Percentiles rank a stretch among this genome's conserved stretches.
Evolutionary conservation across 2,113 vertebrate species (phyloP).

Genomic region (Ptilonorhynchus violaceus): DNA sequence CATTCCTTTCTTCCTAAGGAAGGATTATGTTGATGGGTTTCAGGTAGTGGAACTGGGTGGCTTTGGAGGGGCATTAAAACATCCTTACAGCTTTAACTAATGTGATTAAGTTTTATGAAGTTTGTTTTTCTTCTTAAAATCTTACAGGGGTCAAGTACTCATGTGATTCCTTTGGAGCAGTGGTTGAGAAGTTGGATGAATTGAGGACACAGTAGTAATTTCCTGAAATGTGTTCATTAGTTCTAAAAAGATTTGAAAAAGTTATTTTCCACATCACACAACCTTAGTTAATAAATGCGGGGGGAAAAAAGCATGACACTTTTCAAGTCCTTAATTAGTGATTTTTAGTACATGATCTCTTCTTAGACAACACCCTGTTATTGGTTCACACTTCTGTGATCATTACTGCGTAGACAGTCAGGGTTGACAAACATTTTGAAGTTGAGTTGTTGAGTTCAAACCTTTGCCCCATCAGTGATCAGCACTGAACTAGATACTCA

Average conservation of each 20-base stretch:
- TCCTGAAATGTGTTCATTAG: constrained; percentile 71
- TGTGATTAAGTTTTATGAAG: constrained; percentile 92
- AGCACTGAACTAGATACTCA: constrained; percentile 4
- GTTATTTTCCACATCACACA: constrained; percentile 55
- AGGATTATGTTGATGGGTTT: constrained; percentile 83
- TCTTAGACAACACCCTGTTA: not conserved
- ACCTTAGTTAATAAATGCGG: constrained; percentile 35
- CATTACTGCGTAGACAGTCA: not conserved
- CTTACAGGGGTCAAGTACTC: constrained; percentile 73
- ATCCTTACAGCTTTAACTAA: constrained; percentile 85
- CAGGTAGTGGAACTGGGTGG: constrained; percentile 84
- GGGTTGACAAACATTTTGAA: constrained; percentile 20
- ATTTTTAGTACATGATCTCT: not conserved
- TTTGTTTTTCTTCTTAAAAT: constrained; percentile 89
- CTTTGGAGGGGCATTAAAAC: constrained; percentile 83
- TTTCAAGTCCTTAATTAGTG: constrained; percentile 44
- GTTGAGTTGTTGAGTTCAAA: constrained; percentile 24
- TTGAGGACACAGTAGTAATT: constrained; percentile 66
- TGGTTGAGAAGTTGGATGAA: constrained; percentile 56
- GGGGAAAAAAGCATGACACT: not conserved
- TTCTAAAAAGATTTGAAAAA: constrained; percentile 59
- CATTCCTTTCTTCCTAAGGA: constrained; percentile 75
- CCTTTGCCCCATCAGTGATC: constrained; percentile 4
- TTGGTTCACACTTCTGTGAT: not conserved
- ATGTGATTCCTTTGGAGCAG: constrained; percentile 65